Conservation (phyloP, 2,113 vertebrate genomes). For the Amphilophus citrinellus region DNA sequence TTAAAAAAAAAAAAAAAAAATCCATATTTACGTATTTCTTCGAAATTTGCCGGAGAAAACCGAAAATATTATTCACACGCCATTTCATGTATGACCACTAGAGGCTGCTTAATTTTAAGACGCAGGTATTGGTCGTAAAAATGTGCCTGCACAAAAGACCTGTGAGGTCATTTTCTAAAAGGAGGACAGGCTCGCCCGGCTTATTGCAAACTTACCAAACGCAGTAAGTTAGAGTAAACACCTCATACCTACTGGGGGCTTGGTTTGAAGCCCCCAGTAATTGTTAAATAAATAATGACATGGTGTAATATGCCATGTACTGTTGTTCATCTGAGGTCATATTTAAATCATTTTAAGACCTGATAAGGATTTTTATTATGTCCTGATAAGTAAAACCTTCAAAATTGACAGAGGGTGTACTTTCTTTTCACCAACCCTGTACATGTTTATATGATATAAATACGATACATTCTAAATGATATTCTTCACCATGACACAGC, state of each 20-base stretch:
- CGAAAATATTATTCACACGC: too few species aligned
- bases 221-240: neutral
- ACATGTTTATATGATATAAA: neutral
- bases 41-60: too few species aligned
- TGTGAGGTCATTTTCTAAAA: neutral
- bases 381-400: neutral
- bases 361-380: neutral
- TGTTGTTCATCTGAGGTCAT: neutral
- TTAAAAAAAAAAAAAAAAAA: too few species aligned
- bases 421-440: neutral
- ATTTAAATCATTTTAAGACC: neutral
- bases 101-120: too few species aligned
- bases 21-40: too few species aligned
- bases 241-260: neutral
- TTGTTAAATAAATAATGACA: neutral
- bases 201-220: neutral
- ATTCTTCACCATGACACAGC: neutral
- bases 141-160: too few species aligned
- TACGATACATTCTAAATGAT: neutral
- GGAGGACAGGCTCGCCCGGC: neutral
- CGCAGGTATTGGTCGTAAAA: too few species aligned
- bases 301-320: neutral
- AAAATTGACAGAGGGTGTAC: neutral
- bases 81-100: too few species aligned
- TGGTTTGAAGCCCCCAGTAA: neutral